phyloP scores from a whole-genome alignment of 2,888 invertebrate genomes.

The Callimorpha dominula region DNA sequence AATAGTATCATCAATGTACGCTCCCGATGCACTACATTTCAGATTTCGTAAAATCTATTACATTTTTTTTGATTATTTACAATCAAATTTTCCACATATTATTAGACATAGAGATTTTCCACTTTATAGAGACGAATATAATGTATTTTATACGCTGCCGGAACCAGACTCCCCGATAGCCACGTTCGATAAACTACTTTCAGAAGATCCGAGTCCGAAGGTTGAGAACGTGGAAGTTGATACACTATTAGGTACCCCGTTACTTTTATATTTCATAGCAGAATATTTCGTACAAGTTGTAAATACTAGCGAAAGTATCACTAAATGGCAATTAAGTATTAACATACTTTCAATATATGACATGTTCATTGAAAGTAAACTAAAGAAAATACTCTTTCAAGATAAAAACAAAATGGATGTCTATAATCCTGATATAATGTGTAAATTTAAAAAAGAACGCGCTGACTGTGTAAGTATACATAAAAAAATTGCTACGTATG shows the following conservation, averaged over 20 bases:
- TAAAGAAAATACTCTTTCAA: slow-evolving; percentile 30
- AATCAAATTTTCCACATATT: neutral
- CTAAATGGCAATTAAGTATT: slow-evolving; percentile 23
- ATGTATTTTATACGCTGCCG: neutral
- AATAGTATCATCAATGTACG: neutral
- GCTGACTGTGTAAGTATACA: slow-evolving; percentile 28
- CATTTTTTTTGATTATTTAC: slow-evolving; percentile 11
- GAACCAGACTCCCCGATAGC: neutral
- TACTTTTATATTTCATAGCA: slow-evolving; percentile 34
- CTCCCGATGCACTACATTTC: neutral
- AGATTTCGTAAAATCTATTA: slow-evolving; percentile 13
- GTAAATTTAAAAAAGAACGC: slow-evolving; percentile 29
- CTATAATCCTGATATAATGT: slow-evolving; percentile 24
- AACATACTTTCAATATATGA: slow-evolving; percentile 34
- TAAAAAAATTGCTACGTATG: slow-evolving; percentile 32
- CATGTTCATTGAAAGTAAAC: slow-evolving; percentile 33
- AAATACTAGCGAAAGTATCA: neutral
- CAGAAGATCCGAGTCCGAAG: neutral
- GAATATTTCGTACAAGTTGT: slow-evolving; percentile 29
- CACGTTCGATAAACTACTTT: neutral
- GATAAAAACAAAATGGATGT: slow-evolving; percentile 35
- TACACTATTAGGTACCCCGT: slow-evolving; percentile 22
- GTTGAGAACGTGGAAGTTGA: neutral
- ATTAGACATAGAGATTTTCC: neutral
- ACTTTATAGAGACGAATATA: neutral